phyloP scores from a whole-genome alignment of 2,888 invertebrate genomes.

The Tinea trinotella region DNA sequence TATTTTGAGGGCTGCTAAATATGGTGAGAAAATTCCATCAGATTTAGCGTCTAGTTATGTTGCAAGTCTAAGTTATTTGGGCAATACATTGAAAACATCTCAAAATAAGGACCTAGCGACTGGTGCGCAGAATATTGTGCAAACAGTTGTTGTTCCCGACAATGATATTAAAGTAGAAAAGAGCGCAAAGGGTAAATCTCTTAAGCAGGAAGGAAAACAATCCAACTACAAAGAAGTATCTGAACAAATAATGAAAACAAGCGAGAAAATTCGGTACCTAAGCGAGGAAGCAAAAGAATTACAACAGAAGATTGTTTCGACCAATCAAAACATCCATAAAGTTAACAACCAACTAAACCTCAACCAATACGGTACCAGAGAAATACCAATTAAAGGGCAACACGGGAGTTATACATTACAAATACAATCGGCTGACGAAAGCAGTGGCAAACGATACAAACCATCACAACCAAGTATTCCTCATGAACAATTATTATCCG shows the following conservation, averaged over 20 bases:
- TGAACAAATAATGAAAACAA: conserved; percentile 54
- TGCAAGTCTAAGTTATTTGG: conserved; percentile 65
- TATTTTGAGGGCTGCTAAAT: conserved; percentile 55
- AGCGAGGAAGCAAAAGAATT: conserved; percentile 53
- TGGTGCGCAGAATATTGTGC: conserved; percentile 47
- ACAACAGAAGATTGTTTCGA: conserved; percentile 50
- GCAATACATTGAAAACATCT: conserved; percentile 60
- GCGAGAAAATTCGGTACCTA: conserved; percentile 50
- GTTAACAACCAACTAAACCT: conserved; percentile 28
- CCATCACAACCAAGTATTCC: conserved; percentile 64
- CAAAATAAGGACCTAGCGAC: conserved; percentile 43
- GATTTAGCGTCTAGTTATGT: conserved; percentile 66
- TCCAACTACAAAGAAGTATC: conserved; percentile 43
- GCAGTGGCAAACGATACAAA: conserved; percentile 52
- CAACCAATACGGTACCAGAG: conserved; percentile 25
- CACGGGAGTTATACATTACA: conserved; percentile 81
- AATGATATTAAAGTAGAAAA: conserved; percentile 40
- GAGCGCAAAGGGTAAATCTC: conserved; percentile 44
- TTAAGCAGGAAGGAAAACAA: conserved; percentile 35
- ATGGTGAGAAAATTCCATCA: conserved; percentile 57
- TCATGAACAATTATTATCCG: conserved; percentile 84
- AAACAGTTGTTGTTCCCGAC: conserved; percentile 36
- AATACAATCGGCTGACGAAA: conserved; percentile 78
- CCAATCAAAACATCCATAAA: conserved; percentile 40
- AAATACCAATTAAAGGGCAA: conserved; percentile 69